These are phyloP conservation scores for Acanthosepion esculentum DNA, from an alignment of 2,888 invertebrate species.

Conservation along the genomic window DNA sequence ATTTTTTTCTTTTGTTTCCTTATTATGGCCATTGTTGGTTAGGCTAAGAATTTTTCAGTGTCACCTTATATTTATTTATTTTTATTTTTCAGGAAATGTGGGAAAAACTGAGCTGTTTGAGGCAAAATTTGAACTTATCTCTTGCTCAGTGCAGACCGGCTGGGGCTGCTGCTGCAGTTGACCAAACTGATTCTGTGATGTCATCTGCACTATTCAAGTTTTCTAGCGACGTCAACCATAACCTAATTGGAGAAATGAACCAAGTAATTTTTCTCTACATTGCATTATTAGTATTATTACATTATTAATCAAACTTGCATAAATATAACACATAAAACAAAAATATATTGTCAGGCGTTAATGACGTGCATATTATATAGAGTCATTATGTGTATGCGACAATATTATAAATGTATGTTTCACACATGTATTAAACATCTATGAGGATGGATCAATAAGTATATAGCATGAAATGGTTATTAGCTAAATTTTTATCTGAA, in stretches of 20 bases:
- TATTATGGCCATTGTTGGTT: too few relatives aligned
- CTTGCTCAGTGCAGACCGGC: slow-evolving; percentile 85
- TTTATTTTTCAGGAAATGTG: slow-evolving; percentile 79
- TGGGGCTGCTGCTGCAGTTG: background rate
- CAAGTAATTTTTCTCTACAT: slow-evolving; percentile 57
- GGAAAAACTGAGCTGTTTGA: slow-evolving; percentile 90
- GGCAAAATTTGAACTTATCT: slow-evolving; percentile 87
- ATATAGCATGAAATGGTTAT: too few relatives aligned
- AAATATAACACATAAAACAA: background rate
- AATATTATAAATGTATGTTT: too few relatives aligned
- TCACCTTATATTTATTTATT: background rate
- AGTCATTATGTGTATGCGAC: too few relatives aligned
- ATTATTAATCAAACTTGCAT: background rate
- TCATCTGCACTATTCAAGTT: slow-evolving; percentile 61
- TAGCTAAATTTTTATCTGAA: too few relatives aligned
- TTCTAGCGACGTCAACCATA: slow-evolving; percentile 60
- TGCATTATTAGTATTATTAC: background rate
- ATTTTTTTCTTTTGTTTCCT: too few relatives aligned
- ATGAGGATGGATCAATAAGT: too few relatives aligned
- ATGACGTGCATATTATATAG: too few relatives aligned
- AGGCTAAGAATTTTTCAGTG: too few relatives aligned
- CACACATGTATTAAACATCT: too few relatives aligned
- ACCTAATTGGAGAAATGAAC: slow-evolving; percentile 59
- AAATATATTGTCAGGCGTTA: too few relatives aligned
- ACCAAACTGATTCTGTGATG: slow-evolving; percentile 80